phyloP scores from a whole-genome alignment of 2,888 invertebrate genomes.

The Eulithis testata region DNA sequence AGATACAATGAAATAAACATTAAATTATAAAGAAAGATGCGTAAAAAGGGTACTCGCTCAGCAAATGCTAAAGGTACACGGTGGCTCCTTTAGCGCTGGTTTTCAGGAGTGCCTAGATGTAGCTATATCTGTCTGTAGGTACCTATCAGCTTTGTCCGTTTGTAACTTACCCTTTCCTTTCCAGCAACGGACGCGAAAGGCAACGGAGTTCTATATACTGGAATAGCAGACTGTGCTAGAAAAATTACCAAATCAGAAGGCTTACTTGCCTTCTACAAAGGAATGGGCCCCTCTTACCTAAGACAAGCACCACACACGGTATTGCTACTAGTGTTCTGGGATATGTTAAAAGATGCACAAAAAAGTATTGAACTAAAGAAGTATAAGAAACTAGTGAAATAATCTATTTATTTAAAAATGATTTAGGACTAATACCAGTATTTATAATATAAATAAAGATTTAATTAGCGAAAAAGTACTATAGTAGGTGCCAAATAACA shows the following conservation, averaged over 20 bases:
- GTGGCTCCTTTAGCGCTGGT: too few relatives aligned
- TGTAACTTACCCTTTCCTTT: slow-evolving; percentile 31
- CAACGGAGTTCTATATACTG: slow-evolving; percentile 88
- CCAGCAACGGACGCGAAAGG: slow-evolving; percentile 87
- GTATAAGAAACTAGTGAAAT: neutral
- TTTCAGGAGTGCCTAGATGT: too few relatives aligned
- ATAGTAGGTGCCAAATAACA: too few relatives aligned
- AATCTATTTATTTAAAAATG: neutral
- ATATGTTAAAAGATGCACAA: slow-evolving; percentile 85
- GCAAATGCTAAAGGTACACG: too few relatives aligned
- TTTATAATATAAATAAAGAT: too few relatives aligned
- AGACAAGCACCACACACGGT: slow-evolving; percentile 96
- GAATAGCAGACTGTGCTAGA: slow-evolving; percentile 89
- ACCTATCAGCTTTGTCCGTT: too few relatives aligned
- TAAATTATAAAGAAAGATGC: too few relatives aligned
- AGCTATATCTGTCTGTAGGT: too few relatives aligned
- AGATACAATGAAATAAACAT: too few relatives aligned
- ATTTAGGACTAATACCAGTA: too few relatives aligned
- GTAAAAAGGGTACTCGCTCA: too few relatives aligned
- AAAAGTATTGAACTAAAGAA: slow-evolving; percentile 50
- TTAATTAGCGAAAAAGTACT: too few relatives aligned
- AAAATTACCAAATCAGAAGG: slow-evolving; percentile 92
- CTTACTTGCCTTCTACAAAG: slow-evolving; percentile 94
- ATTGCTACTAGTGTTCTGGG: slow-evolving; percentile 95
- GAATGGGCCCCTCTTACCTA: slow-evolving; percentile 94